These are phyloP conservation scores for Netelia fuscicornis DNA, from an alignment of 2,888 invertebrate genomes.

Conservation along the genomic window DNA sequence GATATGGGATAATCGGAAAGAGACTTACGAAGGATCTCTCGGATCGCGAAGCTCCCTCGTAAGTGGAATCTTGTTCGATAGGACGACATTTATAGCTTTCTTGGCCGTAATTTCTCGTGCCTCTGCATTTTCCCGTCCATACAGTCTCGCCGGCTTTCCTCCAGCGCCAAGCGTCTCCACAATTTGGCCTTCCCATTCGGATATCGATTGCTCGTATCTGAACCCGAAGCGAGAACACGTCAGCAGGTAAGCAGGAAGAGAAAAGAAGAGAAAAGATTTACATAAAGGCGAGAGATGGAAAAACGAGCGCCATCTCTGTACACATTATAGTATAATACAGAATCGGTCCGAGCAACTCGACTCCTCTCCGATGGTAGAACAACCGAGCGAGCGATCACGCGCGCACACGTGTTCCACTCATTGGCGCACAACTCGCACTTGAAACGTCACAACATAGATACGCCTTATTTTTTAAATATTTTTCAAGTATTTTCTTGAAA, in stretches of 20 bases:
- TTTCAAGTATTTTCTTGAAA: too few relatives aligned
- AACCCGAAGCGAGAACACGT: neutral
- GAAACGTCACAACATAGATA: too few relatives aligned
- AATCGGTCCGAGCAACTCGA: too few relatives aligned
- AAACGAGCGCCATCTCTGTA: neutral
- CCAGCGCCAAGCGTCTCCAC: constrained; percentile 90
- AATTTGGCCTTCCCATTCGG: constrained; percentile 88
- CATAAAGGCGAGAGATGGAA: neutral
- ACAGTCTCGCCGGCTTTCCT: constrained; percentile 89
- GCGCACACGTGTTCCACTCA: neutral
- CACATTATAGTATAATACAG: neutral
- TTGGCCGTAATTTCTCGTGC: constrained; percentile 92
- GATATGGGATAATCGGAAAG: constrained; percentile 82
- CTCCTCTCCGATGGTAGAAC: too few relatives aligned
- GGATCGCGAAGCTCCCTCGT: constrained; percentile 91
- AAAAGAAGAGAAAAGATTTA: neutral
- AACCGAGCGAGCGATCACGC: neutral
- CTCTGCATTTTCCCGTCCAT: constrained; percentile 88
- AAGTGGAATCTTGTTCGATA: constrained; percentile 95
- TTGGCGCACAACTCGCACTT: too few relatives aligned
- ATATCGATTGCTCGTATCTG: constrained; percentile 86
- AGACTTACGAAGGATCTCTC: constrained; percentile 85
- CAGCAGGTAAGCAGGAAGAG: neutral
- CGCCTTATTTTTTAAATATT: too few relatives aligned
- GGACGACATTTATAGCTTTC: constrained; percentile 94